Base-by-base conservation (phyloP, 1,140 invertebrate species). In the Cotesia typhae region DNA sequence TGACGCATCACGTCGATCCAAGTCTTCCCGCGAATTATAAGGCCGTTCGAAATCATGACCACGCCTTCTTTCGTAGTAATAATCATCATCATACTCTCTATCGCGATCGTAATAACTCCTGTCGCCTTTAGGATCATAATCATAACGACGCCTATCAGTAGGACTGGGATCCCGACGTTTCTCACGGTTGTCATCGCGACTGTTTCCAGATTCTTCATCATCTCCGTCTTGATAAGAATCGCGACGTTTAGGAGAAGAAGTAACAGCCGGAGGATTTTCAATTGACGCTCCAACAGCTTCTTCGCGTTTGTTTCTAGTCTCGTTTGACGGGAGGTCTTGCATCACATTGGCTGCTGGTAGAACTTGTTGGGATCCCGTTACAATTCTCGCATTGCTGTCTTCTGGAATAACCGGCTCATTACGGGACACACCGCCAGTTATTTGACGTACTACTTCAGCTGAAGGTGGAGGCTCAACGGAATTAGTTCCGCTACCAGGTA, bases 61-160 rank as follows among this genome's bases (percentile, higher is more conserved):
- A n/a, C 87, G 86, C 57, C 87, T 82, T 59, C 83, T 81, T 63
- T 84, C 83, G 60, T 87, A 87, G 79, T 89, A 88, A 73, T 88
- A 88, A 74, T 89, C 87, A 20, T 87, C 86, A 3, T 87, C 84
- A 51, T 81, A 86, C 28, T 86, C 83, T 0, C 82, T 81, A 36
- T 85, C 84, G 4, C 83, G 79, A 65, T 86, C 84, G 17, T 68
- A 82, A 79, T 66, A 64, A 72, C n/a, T 57, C 57, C 57, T 10
- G 61, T 68, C 55, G 0, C 70, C 70, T 71, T 86, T 86, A 52
- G 81, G 76, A 20, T 84, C 83, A 36, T 85, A 85, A 47, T 85
- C 84, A 61, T 80, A 84, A 36, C 83, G 77, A 70, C 83, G 77
- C 0, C 81, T 74, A 64, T 86, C 83, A 0, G 68, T 70, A 9